A percentile compares a stretch with the other conserved stretches of the same genome.
These are phyloP conservation scores for Pseudochaenichthys georgianus DNA, from an alignment of 2,797 vertebrate genomes.

Conservation along the genomic window DNA sequence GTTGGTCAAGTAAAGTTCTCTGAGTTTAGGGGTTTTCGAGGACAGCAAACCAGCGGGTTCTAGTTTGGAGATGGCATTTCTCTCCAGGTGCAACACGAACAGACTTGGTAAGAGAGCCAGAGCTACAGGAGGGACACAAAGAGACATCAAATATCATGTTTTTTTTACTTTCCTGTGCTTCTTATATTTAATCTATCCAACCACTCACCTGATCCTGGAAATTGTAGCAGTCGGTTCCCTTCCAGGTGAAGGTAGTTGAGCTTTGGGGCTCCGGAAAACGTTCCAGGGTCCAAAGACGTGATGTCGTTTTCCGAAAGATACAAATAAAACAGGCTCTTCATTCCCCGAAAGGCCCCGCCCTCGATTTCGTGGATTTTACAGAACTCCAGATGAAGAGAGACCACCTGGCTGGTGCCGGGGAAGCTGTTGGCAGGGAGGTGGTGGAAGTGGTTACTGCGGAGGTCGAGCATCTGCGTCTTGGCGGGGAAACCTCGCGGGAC, in stretches of 20 bases:
- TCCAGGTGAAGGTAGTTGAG: conserved; percentile 92
- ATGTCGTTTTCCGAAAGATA: conserved; percentile 91
- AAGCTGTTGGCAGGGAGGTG: conserved; percentile 85
- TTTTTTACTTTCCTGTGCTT: conserved; percentile 3
- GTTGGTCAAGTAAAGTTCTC: conserved; percentile 87
- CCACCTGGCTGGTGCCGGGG: conserved; percentile 76
- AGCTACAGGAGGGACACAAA: conserved; percentile 40
- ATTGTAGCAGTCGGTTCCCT: conserved; percentile 83
- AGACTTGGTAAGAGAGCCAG: conserved; percentile 85
- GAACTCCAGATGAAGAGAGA: conserved; percentile 91
- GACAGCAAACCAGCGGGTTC: conserved; percentile 76
- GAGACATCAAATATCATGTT: background rate
- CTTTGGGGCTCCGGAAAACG: conserved; percentile 82
- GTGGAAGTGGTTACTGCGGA: conserved; percentile 87
- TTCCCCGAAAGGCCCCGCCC: conserved; percentile 83
- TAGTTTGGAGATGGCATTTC: conserved; percentile 85
- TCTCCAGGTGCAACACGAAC: conserved; percentile 90
- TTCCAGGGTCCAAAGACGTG: conserved; percentile 72
- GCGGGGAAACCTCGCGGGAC: conserved; percentile 88
- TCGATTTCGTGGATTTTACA: conserved; percentile 85
- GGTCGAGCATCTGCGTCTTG: conserved; percentile 87
- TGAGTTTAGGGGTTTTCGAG: conserved; percentile 75
- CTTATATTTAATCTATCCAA: background rate
- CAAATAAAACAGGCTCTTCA: conserved; percentile 89
- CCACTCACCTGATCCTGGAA: conserved; percentile 80